phyloP scores from a whole-genome alignment of 2,113 vertebrate species.

The Sminthopsis crassicaudata region DNA sequence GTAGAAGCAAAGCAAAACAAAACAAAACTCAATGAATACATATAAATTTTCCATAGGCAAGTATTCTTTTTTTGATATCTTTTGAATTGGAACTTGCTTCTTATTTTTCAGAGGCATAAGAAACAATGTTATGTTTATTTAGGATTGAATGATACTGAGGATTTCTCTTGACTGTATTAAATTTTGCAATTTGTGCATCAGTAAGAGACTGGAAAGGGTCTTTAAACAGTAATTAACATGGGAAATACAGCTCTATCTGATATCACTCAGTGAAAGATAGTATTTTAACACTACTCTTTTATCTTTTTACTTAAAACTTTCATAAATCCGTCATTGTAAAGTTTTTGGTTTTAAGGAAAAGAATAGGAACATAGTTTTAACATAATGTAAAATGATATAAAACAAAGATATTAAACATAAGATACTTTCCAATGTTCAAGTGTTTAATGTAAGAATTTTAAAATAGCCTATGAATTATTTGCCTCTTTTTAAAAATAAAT shows the following conservation, averaged over 20 bases:
- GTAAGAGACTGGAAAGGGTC: background rate
- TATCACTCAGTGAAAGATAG: background rate
- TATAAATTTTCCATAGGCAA: background rate
- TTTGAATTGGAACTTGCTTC: background rate
- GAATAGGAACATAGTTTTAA: background rate
- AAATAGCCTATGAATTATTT: background rate
- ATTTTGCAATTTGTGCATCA: background rate
- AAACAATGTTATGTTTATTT: background rate
- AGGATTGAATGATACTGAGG: background rate
- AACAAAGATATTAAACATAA: background rate
- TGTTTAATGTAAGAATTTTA: background rate
- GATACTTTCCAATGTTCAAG: background rate
- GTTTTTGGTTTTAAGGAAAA: background rate
- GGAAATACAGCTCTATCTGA: background rate
- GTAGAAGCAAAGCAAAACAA: background rate
- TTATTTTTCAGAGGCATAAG: background rate
- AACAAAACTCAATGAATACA: background rate
- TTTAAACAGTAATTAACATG: background rate
- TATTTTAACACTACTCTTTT: background rate
- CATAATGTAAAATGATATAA: background rate
- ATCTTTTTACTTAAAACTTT: background rate
- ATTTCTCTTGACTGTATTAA: background rate
- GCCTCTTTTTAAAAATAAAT: background rate
- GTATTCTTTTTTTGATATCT: background rate
- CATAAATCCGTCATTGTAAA: background rate